phyloP scores from a whole-genome alignment of 1,140 invertebrate genomes.

The Latrodectus geometricus region DNA sequence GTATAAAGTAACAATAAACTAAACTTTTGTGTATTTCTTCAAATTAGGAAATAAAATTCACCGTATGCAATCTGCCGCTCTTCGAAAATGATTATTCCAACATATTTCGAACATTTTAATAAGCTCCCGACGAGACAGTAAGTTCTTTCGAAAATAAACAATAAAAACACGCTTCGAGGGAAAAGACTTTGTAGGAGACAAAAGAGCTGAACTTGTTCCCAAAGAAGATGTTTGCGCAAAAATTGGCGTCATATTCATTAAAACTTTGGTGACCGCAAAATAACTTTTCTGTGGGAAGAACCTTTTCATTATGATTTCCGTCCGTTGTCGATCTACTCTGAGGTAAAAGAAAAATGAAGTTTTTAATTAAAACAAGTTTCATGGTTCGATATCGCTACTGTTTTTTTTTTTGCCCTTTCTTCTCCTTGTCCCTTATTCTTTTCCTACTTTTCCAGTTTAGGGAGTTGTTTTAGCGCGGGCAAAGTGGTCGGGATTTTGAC shows the following conservation, averaged over 20 bases:
- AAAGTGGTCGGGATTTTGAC: slow-evolving; percentile 1
- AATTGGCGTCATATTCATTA: slow-evolving; percentile 17
- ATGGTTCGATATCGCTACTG: not conserved
- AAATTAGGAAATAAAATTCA: too few relatives aligned
- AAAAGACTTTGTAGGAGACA: not conserved
- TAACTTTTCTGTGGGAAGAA: slow-evolving; percentile 1
- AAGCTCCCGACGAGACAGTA: not conserved
- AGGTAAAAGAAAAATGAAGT: slow-evolving; percentile 4
- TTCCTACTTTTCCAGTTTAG: not conserved
- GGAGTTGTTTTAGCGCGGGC: not conserved
- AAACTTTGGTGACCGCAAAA: not conserved
- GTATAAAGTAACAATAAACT: too few relatives aligned
- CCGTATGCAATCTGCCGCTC: too few relatives aligned
- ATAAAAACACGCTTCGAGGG: not conserved
- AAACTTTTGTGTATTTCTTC: too few relatives aligned
- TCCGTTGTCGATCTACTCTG: not conserved
- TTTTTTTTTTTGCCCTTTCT: slow-evolving; percentile 1
- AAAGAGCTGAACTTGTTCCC: not conserved
- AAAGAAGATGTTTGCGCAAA: slow-evolving; percentile 1
- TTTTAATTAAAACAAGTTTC: slow-evolving; percentile 49
- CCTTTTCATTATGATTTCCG: slow-evolving; percentile 26
- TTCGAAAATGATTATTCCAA: not conserved
- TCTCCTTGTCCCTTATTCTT: not conserved
- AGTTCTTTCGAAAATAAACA: not conserved
- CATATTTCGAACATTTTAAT: not conserved